phyloP scores from a whole-genome alignment of 1,140 invertebrate genomes.

The Mizuhopecten yessoensis region DNA sequence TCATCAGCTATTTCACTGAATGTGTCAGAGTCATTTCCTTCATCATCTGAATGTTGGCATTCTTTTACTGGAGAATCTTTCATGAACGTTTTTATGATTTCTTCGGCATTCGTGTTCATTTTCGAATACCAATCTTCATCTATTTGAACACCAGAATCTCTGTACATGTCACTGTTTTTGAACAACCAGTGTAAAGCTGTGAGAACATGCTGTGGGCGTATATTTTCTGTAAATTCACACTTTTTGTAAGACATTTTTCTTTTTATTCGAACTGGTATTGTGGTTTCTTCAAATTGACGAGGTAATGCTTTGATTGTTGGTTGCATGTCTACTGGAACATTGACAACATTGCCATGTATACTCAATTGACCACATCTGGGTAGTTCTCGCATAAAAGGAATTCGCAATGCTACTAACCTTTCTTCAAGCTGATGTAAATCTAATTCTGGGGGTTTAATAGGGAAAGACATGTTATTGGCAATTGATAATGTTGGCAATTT shows the following conservation, averaged over 20 bases:
- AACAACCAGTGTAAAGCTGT: too few relatives aligned
- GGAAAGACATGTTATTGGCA: not conserved
- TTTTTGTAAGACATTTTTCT: constrained; percentile 35
- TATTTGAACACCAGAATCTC: constrained; percentile 43
- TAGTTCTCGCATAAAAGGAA: not conserved
- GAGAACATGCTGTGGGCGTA: too few relatives aligned
- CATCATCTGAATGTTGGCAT: constrained; percentile 19
- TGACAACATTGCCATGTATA: constrained; percentile 63
- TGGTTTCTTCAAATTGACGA: constrained; percentile 38
- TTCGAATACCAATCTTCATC: too few relatives aligned
- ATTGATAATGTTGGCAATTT: not conserved
- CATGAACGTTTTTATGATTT: too few relatives aligned
- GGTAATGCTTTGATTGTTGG: constrained; percentile 51
- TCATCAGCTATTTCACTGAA: not conserved
- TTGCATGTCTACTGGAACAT: constrained; percentile 58
- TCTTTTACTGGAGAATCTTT: too few relatives aligned
- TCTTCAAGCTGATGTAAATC: not conserved
- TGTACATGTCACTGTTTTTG: constrained; percentile 47
- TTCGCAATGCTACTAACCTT: not conserved
- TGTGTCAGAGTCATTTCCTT: not conserved
- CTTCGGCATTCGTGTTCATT: too few relatives aligned
- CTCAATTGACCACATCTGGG: constrained; percentile 11
- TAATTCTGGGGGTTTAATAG: not conserved
- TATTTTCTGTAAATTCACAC: not conserved
- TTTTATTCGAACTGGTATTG: constrained; percentile 43